Conservation (phyloP, 92 coral and sea anemone species). For the Actinernus sp. region DNA sequence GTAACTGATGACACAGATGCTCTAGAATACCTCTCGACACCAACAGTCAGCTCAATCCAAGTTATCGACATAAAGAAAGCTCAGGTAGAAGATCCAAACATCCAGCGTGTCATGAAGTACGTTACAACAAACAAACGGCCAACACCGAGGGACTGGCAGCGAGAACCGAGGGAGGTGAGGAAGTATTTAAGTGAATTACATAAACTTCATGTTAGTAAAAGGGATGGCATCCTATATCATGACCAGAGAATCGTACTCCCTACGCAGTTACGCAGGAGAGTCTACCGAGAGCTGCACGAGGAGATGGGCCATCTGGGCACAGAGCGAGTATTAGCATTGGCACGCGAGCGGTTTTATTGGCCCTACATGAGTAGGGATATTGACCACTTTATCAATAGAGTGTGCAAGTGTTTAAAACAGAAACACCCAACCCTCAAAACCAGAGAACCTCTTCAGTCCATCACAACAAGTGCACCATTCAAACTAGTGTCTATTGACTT, state of each 20-base stretch:
- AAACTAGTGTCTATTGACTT: conserved; percentile 24
- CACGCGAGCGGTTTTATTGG: conserved; percentile 25
- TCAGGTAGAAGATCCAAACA: no score
- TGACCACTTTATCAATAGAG: conserved; percentile 14
- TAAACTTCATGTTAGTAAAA: conserved; percentile 41
- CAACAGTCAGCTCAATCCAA: no score
- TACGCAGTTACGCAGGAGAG: conserved; percentile 21
- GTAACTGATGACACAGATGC: no score
- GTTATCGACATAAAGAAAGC: no score
- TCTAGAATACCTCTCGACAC: no score
- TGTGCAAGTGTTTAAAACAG: conserved; percentile 30
- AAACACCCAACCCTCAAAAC: conserved; percentile 10
- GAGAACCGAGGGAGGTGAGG: conserved; percentile 49
- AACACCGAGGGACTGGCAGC: conserved; percentile 21
- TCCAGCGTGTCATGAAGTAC: conserved; percentile 41
- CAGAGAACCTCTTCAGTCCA: conserved; percentile 21
- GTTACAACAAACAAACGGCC: conserved; percentile 30
- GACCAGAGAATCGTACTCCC: conserved; percentile 48
- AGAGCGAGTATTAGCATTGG: conserved; percentile 21
- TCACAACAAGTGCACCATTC: conserved; percentile 27
- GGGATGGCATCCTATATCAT: conserved; percentile 21
- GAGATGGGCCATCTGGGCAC: conserved; percentile 59
- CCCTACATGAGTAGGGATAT: conserved; percentile 31
- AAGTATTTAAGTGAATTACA: conserved; percentile 52
- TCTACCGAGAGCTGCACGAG: conserved; percentile 53